Evolutionary conservation across 1,140 invertebrate genomes (phyloP).

Genomic region (Hyposmocoma kahamanoa): DNA sequence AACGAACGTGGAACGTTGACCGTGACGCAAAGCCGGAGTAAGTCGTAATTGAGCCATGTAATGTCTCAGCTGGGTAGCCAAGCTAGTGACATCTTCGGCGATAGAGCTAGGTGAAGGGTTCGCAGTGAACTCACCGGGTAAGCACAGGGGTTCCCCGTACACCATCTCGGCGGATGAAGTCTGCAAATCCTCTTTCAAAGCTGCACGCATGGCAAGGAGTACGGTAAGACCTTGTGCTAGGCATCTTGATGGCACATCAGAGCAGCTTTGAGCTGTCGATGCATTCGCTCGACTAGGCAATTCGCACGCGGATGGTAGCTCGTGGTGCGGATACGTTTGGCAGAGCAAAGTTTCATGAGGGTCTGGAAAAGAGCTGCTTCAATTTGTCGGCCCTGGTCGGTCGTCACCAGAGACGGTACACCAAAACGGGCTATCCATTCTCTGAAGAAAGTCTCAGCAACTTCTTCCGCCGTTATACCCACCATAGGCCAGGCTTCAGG

Average conservation of each 20-base stretch:
- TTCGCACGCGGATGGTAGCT: slow-evolving; percentile 47
- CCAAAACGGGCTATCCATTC: slow-evolving; percentile 41
- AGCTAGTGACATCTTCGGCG: background rate
- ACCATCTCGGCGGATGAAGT: slow-evolving; percentile 36
- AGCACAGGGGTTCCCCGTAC: slow-evolving; percentile 26
- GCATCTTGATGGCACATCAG: slow-evolving; percentile 48
- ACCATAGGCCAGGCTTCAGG: slow-evolving; percentile 29
- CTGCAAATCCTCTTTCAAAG: slow-evolving; percentile 24
- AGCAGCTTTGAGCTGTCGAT: slow-evolving; percentile 39
- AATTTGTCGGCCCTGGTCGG: slow-evolving; percentile 48
- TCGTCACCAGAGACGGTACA: slow-evolving; percentile 27
- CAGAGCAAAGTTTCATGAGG: slow-evolving; percentile 16
- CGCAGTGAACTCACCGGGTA: slow-evolving; percentile 33
- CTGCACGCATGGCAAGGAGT: slow-evolving; percentile 2
- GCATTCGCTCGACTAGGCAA: slow-evolving; percentile 48
- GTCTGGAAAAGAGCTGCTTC: slow-evolving; percentile 18
- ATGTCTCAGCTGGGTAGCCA: background rate
- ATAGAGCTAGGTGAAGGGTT: slow-evolving; percentile 6
- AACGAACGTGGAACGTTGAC: background rate
- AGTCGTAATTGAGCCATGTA: background rate
- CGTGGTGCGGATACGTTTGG: slow-evolving; percentile 17
- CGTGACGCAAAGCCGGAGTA: background rate
- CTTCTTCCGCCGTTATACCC: slow-evolving; percentile 28
- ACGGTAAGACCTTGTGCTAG: slow-evolving; percentile 16
- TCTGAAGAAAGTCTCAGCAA: slow-evolving; percentile 21